Conservation (phyloP, 2,888 invertebrate species). For the Cepaea hortensis region DNA sequence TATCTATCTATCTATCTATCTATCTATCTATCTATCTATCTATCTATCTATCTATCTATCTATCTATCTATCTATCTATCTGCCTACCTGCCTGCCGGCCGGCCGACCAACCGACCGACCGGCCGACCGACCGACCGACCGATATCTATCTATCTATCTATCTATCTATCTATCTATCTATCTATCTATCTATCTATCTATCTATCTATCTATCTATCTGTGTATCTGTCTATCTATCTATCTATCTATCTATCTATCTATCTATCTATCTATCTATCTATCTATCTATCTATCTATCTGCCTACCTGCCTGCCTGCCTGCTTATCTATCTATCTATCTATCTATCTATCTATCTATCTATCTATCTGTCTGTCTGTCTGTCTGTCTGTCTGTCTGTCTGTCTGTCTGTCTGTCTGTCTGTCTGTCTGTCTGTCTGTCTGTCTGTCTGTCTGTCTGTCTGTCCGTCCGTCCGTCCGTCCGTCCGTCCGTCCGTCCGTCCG, state of each 20-base stretch:
- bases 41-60: conserved; percentile 15
- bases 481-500: not conserved
- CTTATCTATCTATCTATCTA: conserved; percentile 24
- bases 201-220: no score
- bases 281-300: no score
- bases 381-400: not conserved
- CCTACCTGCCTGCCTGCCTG: no score
- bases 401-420: not conserved
- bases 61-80: conserved; percentile 23
- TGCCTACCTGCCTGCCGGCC: not conserved
- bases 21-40: conserved; percentile 13
- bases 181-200: no score
- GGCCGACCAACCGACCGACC: not conserved
- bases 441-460: not conserved
- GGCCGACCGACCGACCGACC: not conserved
- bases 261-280: no score
- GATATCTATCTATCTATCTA: no score
- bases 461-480: not conserved
- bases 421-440: conserved; percentile 21
- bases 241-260: no score
- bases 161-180: no score
- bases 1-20: conserved; percentile 13
- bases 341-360: not conserved
- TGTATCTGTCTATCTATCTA: no score
- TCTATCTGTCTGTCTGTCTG: not conserved